Evolutionary conservation across 2,113 vertebrate genomes (phyloP).

Genomic region (Hippocampus mohnikei): DNA sequence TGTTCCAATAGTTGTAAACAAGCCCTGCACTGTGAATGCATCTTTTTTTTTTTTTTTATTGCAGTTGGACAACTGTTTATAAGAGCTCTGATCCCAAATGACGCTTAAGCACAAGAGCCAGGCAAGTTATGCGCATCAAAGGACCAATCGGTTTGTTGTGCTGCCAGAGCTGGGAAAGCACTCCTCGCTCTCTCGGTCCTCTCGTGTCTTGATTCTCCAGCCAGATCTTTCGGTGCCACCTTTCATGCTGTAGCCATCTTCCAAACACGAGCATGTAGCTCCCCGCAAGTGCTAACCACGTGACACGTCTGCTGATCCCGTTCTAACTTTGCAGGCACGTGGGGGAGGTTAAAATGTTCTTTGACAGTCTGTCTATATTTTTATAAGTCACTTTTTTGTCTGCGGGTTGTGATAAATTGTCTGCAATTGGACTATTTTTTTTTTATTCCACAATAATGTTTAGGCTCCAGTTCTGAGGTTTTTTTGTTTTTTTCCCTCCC

Average conservation of each 20-base stretch:
- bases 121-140: slow-evolving; percentile 64
- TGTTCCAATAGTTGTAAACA: no score
- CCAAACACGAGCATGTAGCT: slow-evolving; percentile 52
- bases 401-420: slow-evolving; percentile 44
- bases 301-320: slow-evolving; percentile 42
- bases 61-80: not conserved
- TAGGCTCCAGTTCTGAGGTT: slow-evolving; percentile 47
- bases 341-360: slow-evolving; percentile 35
- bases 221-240: slow-evolving; percentile 36
- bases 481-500: slow-evolving; percentile 26
- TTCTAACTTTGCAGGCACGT: slow-evolving; percentile 38
- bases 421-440: slow-evolving; percentile 54
- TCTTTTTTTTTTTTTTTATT: no score
- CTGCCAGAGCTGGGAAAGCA: slow-evolving; percentile 53
- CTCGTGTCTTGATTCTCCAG: slow-evolving; percentile 40
- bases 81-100: not conserved
- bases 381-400: slow-evolving; percentile 41
- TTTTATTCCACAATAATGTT: slow-evolving; percentile 59
- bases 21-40: no score
- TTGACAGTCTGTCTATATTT: slow-evolving; percentile 37
- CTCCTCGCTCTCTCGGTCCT: slow-evolving; percentile 40
- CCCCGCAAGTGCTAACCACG: slow-evolving; percentile 30
- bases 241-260: slow-evolving; percentile 45
- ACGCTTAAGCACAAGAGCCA: not conserved
- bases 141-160: slow-evolving; percentile 49